Conservation (phyloP, 2,797 vertebrate genomes). For the Semaprochilodus insignis region DNA sequence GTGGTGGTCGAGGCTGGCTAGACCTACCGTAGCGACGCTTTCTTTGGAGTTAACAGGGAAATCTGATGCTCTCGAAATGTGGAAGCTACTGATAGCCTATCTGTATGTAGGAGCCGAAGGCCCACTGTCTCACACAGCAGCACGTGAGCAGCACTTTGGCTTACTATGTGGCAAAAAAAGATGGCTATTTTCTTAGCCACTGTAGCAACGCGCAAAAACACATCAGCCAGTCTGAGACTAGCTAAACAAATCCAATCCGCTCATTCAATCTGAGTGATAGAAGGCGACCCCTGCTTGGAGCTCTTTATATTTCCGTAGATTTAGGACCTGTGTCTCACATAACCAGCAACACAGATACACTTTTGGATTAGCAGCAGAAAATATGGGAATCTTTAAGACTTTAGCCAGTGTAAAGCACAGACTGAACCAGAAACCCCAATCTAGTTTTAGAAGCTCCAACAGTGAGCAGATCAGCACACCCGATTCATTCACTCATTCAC, state of each 20-base stretch:
- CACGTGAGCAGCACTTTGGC: slow-evolving; percentile 23
- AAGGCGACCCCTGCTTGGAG: not conserved
- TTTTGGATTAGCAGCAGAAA: not conserved
- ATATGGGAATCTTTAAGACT: too few species aligned
- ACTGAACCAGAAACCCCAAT: not conserved
- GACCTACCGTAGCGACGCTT: not conserved
- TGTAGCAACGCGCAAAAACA: not conserved
- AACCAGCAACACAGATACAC: not conserved
- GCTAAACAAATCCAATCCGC: not conserved
- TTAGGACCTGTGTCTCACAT: not conserved
- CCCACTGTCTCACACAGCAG: not conserved
- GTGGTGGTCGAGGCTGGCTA: not conserved
- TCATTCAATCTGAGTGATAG: not conserved
- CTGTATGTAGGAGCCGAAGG: not conserved
- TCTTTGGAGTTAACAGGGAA: slow-evolving; percentile 51
- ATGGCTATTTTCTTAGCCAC: not conserved
- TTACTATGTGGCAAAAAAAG: slow-evolving; percentile 38
- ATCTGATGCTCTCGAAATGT: not conserved
- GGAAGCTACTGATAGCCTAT: slow-evolving; percentile 51
- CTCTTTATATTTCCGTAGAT: not conserved
- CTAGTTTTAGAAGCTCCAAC: not conserved
- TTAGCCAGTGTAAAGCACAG: not conserved
- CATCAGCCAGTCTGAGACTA: not conserved
- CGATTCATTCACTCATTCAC: not conserved
- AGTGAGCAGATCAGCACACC: not conserved